A percentile compares a stretch with the other conserved stretches of the same genome.
phyloP scores from a whole-genome alignment of 2,797 vertebrate species.

The Paratrypauchen microcephalus region DNA sequence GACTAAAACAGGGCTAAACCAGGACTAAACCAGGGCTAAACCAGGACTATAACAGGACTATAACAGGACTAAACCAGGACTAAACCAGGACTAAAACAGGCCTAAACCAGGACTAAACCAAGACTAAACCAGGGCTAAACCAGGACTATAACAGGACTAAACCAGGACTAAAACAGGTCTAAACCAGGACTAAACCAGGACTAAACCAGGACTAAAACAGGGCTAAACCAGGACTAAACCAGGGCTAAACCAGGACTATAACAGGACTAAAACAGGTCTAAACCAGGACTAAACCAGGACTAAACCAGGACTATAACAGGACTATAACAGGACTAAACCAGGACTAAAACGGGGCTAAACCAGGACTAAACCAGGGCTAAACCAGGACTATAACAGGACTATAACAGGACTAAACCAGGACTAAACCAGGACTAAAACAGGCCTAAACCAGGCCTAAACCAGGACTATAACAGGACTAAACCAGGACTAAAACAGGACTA shows the following conservation, averaged over 20 bases:
- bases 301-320: not conserved
- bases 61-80: too few species aligned
- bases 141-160: not conserved
- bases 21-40: not conserved
- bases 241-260: not conserved
- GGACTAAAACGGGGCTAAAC: too few species aligned
- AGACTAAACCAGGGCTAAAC: not conserved
- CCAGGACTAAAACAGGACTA: too few species aligned
- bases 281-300: not conserved
- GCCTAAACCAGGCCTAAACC: not conserved
- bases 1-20: not conserved
- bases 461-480: too few species aligned
- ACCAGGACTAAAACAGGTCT: not conserved
- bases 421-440: not conserved
- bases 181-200: too few species aligned
- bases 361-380: too few species aligned
- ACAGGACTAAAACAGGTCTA: not conserved
- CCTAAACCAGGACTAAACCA: not conserved
- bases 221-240: not conserved
- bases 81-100: not conserved
- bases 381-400: not conserved
- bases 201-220: too few species aligned
- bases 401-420: not conserved
- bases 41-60: too few species aligned
- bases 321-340: too few species aligned